A percentile compares a stretch with the other conserved stretches of the same genome.
These are phyloP conservation scores for Isoperla grammatica DNA, from an alignment of 2,888 invertebrate genomes.

Conservation along the genomic window DNA sequence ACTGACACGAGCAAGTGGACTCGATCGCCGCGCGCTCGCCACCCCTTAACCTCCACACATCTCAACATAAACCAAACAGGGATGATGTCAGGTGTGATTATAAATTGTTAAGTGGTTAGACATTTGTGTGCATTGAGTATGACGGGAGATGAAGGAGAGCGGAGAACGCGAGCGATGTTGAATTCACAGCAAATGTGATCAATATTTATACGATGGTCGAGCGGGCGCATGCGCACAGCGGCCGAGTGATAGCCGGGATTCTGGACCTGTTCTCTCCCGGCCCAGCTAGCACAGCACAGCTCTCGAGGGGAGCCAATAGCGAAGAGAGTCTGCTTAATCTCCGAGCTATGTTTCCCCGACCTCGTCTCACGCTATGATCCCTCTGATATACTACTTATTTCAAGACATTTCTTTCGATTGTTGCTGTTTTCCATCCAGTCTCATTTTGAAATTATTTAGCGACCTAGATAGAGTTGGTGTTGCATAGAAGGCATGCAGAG, in stretches of 20 bases:
- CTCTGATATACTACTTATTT: no score
- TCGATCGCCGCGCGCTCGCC: not conserved
- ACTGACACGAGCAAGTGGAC: slow-evolving; percentile 1
- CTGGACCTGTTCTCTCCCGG: not conserved
- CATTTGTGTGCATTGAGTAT: not conserved
- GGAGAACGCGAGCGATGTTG: not conserved
- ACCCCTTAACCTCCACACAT: slow-evolving; percentile 1
- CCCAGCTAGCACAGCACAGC: not conserved
- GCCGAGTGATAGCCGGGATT: slow-evolving; percentile 9
- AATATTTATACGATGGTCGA: slow-evolving; percentile 10
- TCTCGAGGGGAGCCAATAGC: not conserved
- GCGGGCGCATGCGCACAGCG: not conserved
- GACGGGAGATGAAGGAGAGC: not conserved
- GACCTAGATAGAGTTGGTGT: no score
- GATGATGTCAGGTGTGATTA: not conserved
- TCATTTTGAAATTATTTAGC: no score
- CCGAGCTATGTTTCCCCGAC: not conserved
- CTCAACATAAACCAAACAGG: not conserved
- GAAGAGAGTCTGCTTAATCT: slow-evolving; percentile 2
- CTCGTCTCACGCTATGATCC: no score
- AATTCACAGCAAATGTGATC: slow-evolving; percentile 8
- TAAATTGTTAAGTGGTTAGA: not conserved
- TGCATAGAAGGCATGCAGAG: no score
- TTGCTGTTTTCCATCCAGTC: no score
- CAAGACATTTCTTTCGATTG: no score